Evolutionary conservation across 64 coral and sea anemone genomes (phyloP), one percentile per base, ranked within the genome.

Genomic region (Montipora sp.): DNA sequence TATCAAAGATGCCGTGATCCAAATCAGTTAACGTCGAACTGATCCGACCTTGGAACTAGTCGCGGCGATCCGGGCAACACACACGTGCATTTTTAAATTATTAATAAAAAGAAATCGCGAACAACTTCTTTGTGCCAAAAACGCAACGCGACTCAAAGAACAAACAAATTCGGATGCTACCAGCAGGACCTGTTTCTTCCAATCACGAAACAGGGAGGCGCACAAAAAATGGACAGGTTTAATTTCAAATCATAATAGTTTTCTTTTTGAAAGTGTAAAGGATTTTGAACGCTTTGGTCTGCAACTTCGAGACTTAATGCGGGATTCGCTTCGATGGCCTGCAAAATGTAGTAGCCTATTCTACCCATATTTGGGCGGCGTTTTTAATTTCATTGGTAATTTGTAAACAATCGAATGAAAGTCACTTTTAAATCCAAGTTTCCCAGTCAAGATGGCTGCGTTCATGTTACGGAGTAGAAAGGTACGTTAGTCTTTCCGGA

Each of bases 391-490:
- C 10, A 43, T 77, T 12, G 44, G 14, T 43, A 47, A 78, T 50
- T 19, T 78, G 15, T 48, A 13, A 14, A 18, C 44, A 45, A 50
- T 21, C 21, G 18, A 23, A 71, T 71, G 18, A 71, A 71, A 71
- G 18, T 71, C 4, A 71, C 20, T n/a, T 15, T 71, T 71, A 5
- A 23, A n/a, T 22, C 20, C 21, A 66, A n/a, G 24, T 13, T 18
- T 8, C 59, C 59, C 0, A 24, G 51, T 3, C 82, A 50, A 22
- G 46, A 85, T 85, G 82, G 66, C 82, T 18, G 82, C 66, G 2
- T 48, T 85, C 46, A 22, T 49, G 8, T 49, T 85, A 85, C 61
- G 82, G n/a, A 85, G 82, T 63, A 85, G 22, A 85, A 85, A 85
- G 82, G 82, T 85, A 49, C 19, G 82, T 51, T 8, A 4, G 3